Conservation (phyloP, 2,113 vertebrate species). For the Pseudorectes ferrugineus region DNA sequence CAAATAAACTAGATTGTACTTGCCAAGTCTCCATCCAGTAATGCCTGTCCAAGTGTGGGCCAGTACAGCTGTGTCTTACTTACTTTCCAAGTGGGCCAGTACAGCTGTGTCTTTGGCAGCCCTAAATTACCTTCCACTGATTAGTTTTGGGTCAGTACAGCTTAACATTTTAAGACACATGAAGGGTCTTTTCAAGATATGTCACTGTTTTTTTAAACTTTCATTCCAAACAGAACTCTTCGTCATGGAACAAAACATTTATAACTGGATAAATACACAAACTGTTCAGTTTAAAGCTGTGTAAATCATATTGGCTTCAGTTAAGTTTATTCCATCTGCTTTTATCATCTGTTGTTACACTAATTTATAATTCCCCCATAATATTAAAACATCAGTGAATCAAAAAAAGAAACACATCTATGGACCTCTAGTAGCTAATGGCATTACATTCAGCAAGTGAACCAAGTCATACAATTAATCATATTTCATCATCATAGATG, state of each 20-base stretch:
- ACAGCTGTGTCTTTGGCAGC: background rate
- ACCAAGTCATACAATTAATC: conserved; percentile 65
- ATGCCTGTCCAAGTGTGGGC: background rate
- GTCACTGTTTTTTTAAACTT: conserved; percentile 1
- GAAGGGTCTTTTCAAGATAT: background rate
- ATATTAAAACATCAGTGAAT: conserved; percentile 68
- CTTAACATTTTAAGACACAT: background rate
- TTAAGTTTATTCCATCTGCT: conserved; percentile 74
- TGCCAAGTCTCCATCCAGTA: background rate
- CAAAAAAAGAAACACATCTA: conserved; percentile 50
- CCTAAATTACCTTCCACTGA: background rate
- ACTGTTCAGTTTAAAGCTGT: conserved; percentile 54
- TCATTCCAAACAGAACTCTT: background rate
- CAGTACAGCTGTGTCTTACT: background rate
- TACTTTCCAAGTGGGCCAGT: background rate
- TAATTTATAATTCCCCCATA: conserved; percentile 63
- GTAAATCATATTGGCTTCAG: conserved; percentile 63
- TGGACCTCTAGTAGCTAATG: conserved; percentile 46
- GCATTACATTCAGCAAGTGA: conserved; percentile 32
- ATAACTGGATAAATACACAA: conserved; percentile 41
- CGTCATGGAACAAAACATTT: conserved; percentile 36
- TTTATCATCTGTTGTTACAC: conserved; percentile 69
- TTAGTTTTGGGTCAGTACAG: background rate
- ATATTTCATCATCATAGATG: conserved; percentile 64
- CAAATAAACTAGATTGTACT: background rate